Evolutionary conservation across 2,888 invertebrate genomes (phyloP), one percentile per base, ranked within the genome.

Genomic region (Apotomis capreana): DNA sequence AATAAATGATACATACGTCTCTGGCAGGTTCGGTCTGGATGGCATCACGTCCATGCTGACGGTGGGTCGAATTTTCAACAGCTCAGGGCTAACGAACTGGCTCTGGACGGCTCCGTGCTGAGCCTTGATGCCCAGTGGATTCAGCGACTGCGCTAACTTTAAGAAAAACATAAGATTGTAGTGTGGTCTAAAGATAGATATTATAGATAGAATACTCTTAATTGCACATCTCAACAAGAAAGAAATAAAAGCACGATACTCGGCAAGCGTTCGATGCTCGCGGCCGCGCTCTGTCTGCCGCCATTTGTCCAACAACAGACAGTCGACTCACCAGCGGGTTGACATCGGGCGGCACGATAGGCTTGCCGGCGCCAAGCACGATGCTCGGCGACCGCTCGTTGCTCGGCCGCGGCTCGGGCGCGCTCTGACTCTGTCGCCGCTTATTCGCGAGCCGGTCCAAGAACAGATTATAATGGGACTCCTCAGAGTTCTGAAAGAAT

Each of bases 401-500:
- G 69, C 77, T 88, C 4, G 87, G 78, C 1, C 86, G 85, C 3
- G 84, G 79, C 68, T 89, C 86, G 5, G 88, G 85, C 5, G 96
- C 96, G 73, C 95, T 94, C 83, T 96, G 96, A 73, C 95, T 94
- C 83, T 96, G 96, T 26, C 97, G 92, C 69, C 97, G 93, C 82
- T 95, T 96, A 82, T 95, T 95, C 1, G 96, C 95, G 67, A 98
- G 91, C 76, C 95, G 95, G 75, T 97, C 97, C 75, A 96, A 87
- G 83, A 96, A 97, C 86, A 95, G 90, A 78, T 95, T 94, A 81
- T 97, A 97, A 84, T 96, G 95, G 0, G 96, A 95, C 79, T 97
- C 97, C 77, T 96, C 96, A 0, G 96, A 96, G 75, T 94, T 90
- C 94, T 94, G 77, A 3, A 80, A 82, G 59, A 40, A 69, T 68